Conservation (phyloP, 37 sponge, comb jelly and placozoan genomes). For the Halichondria panicea region DNA sequence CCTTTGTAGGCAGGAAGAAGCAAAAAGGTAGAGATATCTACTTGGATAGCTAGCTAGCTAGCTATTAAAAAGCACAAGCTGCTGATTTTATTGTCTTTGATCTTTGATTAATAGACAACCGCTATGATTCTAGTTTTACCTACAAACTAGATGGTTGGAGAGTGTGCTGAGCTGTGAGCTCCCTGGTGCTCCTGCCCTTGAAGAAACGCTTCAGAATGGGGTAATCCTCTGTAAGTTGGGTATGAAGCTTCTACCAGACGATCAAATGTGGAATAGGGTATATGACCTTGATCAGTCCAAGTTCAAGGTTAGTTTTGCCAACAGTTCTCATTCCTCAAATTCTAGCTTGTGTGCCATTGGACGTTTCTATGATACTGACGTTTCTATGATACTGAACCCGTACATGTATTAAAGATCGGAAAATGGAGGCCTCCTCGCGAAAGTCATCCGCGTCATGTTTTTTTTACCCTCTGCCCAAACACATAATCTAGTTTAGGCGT, state of each 20-base stretch:
- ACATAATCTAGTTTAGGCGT: too few species aligned
- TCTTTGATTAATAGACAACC: not conserved
- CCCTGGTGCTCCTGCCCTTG: conserved; percentile 65
- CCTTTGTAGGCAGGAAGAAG: conserved; percentile 75
- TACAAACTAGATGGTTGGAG: conserved; percentile 76
- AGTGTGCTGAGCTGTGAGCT: conserved; percentile 31
- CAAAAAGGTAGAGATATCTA: conserved; percentile 71
- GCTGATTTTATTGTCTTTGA: not conserved
- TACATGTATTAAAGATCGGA: too few species aligned
- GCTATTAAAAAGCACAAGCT: not conserved
- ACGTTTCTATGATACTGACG: too few species aligned
- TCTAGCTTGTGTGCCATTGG: too few species aligned
- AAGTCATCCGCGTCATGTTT: too few species aligned
- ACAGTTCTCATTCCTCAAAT: too few species aligned
- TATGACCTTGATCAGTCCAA: conserved; percentile 70
- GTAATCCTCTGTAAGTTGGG: conserved; percentile 76
- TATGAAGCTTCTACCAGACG: conserved; percentile 60
- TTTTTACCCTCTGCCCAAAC: too few species aligned
- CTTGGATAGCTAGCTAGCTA: too few species aligned
- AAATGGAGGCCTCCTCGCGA: too few species aligned
- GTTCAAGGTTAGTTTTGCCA: conserved; percentile 58
- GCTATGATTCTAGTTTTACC: too few species aligned
- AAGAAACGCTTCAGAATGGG: conserved; percentile 63
- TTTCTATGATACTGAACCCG: too few species aligned
- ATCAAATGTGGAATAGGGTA: conserved; percentile 66